These are phyloP conservation scores for Prionace glauca DNA, from an alignment of 2,797 vertebrate genomes.

Conservation along the genomic window DNA sequence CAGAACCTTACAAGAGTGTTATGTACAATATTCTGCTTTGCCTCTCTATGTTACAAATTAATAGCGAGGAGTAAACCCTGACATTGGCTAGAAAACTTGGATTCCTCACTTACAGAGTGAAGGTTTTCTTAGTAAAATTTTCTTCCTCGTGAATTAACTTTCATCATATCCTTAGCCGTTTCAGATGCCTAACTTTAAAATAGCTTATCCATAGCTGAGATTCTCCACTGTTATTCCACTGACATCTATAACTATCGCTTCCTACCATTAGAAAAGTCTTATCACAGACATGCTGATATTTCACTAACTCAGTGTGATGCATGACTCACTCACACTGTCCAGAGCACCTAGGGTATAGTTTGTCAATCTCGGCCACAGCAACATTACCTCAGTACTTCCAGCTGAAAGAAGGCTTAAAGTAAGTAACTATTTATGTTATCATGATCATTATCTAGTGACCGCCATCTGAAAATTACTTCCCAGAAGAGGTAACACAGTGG, in stretches of 20 bases:
- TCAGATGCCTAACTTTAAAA: constrained; percentile 2
- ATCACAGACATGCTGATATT: not conserved
- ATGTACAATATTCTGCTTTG: not conserved
- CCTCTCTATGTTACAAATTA: not conserved
- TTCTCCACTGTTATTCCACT: not conserved
- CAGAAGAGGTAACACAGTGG: not conserved
- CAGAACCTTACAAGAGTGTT: not conserved
- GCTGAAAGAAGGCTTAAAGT: not conserved
- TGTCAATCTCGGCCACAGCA: not conserved
- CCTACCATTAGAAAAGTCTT: not conserved
- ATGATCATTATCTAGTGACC: not conserved
- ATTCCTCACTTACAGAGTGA: not conserved
- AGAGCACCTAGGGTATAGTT: not conserved
- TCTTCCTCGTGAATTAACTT: not conserved
- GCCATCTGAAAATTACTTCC: not conserved
- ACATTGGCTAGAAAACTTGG: not conserved
- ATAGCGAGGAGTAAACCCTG: not conserved
- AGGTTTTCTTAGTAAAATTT: not conserved
- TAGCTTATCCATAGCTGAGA: not conserved
- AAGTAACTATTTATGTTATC: not conserved
- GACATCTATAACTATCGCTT: not conserved
- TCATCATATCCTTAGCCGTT: not conserved
- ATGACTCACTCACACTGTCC: not conserved
- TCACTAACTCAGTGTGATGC: not conserved
- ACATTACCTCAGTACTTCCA: not conserved